These are phyloP conservation scores for Condylura cristata DNA, from an alignment of 2,113 vertebrate genomes.

Conservation along the genomic window DNA sequence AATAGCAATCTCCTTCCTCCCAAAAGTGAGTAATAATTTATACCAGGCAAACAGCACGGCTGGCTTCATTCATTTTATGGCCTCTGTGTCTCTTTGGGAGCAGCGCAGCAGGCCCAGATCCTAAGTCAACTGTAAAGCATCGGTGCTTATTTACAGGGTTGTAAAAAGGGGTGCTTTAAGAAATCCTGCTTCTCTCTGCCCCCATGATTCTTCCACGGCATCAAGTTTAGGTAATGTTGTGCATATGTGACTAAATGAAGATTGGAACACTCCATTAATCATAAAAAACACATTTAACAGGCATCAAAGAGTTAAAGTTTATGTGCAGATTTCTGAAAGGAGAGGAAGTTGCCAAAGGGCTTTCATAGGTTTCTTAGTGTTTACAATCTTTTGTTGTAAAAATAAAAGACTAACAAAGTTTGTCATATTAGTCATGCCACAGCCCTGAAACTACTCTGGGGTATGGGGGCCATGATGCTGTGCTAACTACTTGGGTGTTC, in stretches of 20 bases:
- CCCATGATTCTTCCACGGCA: background rate
- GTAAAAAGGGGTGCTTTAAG: background rate
- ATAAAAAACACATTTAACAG: background rate
- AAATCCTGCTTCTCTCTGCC: background rate
- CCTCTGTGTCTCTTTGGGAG: background rate
- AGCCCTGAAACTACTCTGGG: background rate
- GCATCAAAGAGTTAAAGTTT: background rate
- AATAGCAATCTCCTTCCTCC: background rate
- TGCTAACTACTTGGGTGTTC: background rate
- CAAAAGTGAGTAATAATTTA: conserved; percentile 32
- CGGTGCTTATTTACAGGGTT: background rate
- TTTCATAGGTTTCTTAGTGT: background rate
- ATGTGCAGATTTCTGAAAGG: background rate
- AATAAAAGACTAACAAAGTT: background rate
- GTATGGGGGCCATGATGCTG: background rate
- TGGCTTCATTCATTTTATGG: background rate
- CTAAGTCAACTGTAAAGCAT: background rate
- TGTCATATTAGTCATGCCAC: background rate
- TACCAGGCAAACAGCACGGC: background rate
- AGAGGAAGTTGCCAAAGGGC: background rate
- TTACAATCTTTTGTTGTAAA: conserved; percentile 31
- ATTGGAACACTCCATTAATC: background rate
- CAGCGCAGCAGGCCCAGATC: background rate
- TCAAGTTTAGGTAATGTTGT: background rate
- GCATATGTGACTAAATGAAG: background rate